Conservation (phyloP, 2,797 vertebrate genomes). For the Rhinella marina region DNA sequence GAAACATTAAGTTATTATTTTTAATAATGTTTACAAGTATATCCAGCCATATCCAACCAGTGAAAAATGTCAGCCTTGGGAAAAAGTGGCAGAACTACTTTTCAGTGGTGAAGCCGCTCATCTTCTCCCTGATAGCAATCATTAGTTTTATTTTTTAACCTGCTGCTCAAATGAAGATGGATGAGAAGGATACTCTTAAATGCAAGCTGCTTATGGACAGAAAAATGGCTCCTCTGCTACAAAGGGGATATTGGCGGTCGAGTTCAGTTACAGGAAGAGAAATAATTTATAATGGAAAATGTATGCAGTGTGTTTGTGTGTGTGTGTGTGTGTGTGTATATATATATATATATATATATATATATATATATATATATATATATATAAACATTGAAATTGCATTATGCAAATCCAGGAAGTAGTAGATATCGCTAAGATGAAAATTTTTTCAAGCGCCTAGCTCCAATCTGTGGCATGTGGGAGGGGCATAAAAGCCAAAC, state of each 20-base stretch:
- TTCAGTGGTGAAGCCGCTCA: constrained; percentile 86
- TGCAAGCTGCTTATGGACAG: constrained; percentile 82
- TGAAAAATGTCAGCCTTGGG: constrained; percentile 90
- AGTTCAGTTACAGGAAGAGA: background rate
- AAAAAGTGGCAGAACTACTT: constrained; percentile 86
- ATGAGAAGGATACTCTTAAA: constrained; percentile 81
- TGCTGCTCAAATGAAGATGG: constrained; percentile 88
- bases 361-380: too few relatives aligned
- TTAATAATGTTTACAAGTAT: constrained; percentile 94
- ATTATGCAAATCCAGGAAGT: too few relatives aligned
- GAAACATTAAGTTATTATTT: constrained; percentile 92
- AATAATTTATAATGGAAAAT: background rate
- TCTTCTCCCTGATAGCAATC: constrained; percentile 86
- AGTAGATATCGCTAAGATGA: too few relatives aligned
- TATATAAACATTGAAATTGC: too few relatives aligned
- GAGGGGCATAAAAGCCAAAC: too few relatives aligned
- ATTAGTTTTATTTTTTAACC: constrained; percentile 92
- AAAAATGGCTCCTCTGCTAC: constrained; percentile 77
- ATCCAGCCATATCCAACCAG: constrained; percentile 85
- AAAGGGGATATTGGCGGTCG: constrained; percentile 63
- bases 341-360: too few relatives aligned
- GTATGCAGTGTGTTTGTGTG: background rate
- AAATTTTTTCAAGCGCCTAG: too few relatives aligned
- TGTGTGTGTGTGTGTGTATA: too few relatives aligned
- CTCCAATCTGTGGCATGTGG: too few relatives aligned